Percentiles rank a stretch among this genome's conserved stretches.
Conservation (phyloP, 2,888 invertebrate species). For the Melanophora roralis region DNA sequence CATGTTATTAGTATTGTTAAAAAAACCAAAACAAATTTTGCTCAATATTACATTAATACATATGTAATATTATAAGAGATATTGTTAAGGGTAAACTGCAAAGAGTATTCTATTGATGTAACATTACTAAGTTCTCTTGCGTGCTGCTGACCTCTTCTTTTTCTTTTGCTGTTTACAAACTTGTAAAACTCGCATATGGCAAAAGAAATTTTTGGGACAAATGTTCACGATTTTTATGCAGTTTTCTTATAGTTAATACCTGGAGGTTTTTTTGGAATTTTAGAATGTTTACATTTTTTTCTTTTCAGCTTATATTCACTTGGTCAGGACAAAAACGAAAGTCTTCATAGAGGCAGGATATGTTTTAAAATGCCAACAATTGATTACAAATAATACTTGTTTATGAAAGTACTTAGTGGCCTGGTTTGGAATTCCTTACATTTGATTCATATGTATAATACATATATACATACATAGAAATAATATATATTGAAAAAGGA, state of each 20-base stretch:
- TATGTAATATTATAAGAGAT: too few relatives aligned
- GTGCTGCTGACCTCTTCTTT: not conserved
- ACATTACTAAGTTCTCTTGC: not conserved
- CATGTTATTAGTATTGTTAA: not conserved
- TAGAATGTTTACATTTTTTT: not conserved
- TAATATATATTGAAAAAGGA: conserved; percentile 10
- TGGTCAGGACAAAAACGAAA: conserved; percentile 39
- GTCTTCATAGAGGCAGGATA: conserved; percentile 27
- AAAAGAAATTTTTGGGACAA: conserved; percentile 17
- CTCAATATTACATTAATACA: too few relatives aligned
- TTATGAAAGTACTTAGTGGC: conserved; percentile 32
- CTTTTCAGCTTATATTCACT: not conserved
- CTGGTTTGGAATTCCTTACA: conserved; percentile 17
- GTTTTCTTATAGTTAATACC: not conserved
- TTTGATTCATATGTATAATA: not conserved
- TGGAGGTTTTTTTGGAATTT: not conserved
- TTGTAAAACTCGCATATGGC: not conserved
- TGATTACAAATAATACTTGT: conserved; percentile 2
- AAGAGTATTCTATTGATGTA: not conserved
- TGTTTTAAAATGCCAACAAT: not conserved
- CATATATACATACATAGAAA: conserved; percentile 2
- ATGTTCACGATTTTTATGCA: not conserved
- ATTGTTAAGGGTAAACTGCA: too few relatives aligned
- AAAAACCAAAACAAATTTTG: too few relatives aligned
- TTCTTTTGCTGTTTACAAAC: not conserved